Conservation (phyloP, 2,888 invertebrate species). For the Polydrusus tereticollis region DNA sequence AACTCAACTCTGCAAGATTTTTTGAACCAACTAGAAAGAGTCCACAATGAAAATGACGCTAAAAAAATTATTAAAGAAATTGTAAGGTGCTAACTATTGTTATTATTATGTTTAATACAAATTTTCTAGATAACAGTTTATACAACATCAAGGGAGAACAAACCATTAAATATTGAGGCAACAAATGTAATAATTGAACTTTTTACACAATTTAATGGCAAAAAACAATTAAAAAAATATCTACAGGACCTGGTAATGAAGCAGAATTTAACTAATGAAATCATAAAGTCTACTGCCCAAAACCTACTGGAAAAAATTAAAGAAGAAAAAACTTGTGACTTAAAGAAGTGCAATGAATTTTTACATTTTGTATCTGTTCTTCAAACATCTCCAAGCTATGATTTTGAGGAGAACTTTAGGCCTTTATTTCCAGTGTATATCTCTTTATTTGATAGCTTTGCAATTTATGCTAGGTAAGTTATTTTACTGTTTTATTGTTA, state of each 20-base stretch:
- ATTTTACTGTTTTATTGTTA: constrained; percentile 21
- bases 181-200: constrained; percentile 54
- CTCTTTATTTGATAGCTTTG: constrained; percentile 53
- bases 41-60: constrained; percentile 28
- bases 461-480: constrained; percentile 54
- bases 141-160: constrained; percentile 30
- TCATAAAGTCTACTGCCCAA: constrained; percentile 48
- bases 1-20: constrained; percentile 32
- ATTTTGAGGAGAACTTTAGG: constrained; percentile 52
- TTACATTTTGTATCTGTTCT: constrained; percentile 54
- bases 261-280: constrained; percentile 44
- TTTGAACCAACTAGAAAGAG: constrained; percentile 32
- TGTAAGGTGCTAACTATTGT: constrained; percentile 10
- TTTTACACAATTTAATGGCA: constrained; percentile 52
- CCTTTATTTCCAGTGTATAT: constrained; percentile 55
- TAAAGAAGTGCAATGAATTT: constrained; percentile 53
- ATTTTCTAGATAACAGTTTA: constrained; percentile 36
- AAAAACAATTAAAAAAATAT: constrained; percentile 55
- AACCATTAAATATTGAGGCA: constrained; percentile 68
- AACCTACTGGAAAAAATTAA: constrained; percentile 50
- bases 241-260: constrained; percentile 53
- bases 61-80: constrained; percentile 41
- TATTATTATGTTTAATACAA: constrained; percentile 3
- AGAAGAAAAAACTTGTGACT: constrained; percentile 49
- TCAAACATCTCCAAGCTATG: constrained; percentile 50